Conservation (phyloP, 2,888 invertebrate species). For the Drosophila yooni region DNA sequence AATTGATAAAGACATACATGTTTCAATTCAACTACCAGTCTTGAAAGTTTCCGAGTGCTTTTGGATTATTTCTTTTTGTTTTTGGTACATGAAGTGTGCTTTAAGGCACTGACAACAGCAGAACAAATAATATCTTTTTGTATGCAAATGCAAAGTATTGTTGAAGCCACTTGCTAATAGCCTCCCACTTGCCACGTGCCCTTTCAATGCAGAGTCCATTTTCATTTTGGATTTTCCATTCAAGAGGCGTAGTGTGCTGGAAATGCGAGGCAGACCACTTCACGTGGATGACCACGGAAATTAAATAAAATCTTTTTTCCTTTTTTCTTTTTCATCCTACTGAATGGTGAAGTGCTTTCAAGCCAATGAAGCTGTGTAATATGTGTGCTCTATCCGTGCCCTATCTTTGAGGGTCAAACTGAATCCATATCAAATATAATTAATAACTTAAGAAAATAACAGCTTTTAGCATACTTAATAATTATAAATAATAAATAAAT, state of each 20-base stretch:
- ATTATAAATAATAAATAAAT: neutral
- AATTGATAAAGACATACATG: neutral
- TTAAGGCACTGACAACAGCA: conserved; percentile 56
- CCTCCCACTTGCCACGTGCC: conserved; percentile 37
- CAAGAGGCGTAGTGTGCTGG: conserved; percentile 36
- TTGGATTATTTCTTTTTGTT: conserved; percentile 11
- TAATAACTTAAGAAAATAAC: neutral
- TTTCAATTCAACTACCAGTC: neutral
- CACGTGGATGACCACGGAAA: conserved; percentile 73
- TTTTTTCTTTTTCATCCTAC: conserved; percentile 11
- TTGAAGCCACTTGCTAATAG: conserved; percentile 64
- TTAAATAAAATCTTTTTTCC: conserved; percentile 68
- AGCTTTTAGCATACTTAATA: neutral
- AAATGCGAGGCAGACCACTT: conserved; percentile 72
- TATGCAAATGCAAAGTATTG: conserved; percentile 65
- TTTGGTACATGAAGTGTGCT: conserved; percentile 31
- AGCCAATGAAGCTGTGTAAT: conserved; percentile 44
- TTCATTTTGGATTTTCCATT: conserved; percentile 19
- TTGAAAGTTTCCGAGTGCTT: conserved; percentile 8
- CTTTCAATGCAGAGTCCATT: conserved; percentile 43
- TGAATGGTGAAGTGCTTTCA: conserved; percentile 41
- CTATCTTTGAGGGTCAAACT: conserved; percentile 3
- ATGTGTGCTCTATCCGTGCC: conserved; percentile 21
- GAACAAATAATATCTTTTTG: conserved; percentile 65
- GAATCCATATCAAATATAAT: neutral